Evolutionary conservation across 2,888 invertebrate genomes (phyloP).

Genomic region (Pogonocherus hispidulus): DNA sequence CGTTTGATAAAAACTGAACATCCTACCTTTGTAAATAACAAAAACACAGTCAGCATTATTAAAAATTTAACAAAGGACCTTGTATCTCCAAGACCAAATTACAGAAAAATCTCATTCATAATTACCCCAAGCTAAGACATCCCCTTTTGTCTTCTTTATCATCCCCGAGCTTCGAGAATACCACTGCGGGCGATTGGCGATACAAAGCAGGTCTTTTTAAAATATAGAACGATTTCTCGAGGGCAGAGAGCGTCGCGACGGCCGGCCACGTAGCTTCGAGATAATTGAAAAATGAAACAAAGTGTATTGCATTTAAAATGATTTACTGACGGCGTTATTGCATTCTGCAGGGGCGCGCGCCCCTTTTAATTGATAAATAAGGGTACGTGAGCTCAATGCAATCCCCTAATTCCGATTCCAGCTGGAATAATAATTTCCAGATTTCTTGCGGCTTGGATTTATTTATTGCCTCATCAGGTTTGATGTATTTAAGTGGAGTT

Average conservation of each 20-base stretch:
- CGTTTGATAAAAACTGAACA: background rate
- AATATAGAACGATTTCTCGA: slow-evolving; percentile 45
- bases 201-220: slow-evolving; percentile 49
- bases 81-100: slow-evolving; percentile 38
- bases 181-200: slow-evolving; percentile 47
- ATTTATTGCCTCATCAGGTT: slow-evolving; percentile 48
- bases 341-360: slow-evolving; percentile 55
- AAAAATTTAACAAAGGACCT: slow-evolving; percentile 18
- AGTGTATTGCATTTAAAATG: slow-evolving; percentile 64
- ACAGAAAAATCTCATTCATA: slow-evolving; percentile 46
- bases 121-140: slow-evolving; percentile 46
- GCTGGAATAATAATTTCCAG: slow-evolving; percentile 50
- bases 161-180: slow-evolving; percentile 44
- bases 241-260: slow-evolving; percentile 26
- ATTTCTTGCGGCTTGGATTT: slow-evolving; percentile 44
- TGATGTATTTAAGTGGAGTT: slow-evolving; percentile 35
- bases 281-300: slow-evolving; percentile 63
- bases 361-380: slow-evolving; percentile 66
- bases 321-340: slow-evolving; percentile 63
- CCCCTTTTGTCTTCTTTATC: slow-evolving; percentile 51
- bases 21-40: background rate
- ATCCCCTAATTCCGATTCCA: slow-evolving; percentile 49
- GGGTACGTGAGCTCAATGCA: slow-evolving; percentile 59
- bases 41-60: slow-evolving; percentile 5
- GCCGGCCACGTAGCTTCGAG: slow-evolving; percentile 46